A percentile compares a stretch with the other conserved stretches of the same genome.
These are phyloP conservation scores for Lasaia peninsularis DNA, from an alignment of 1,140 invertebrate genomes.

Conservation along the genomic window DNA sequence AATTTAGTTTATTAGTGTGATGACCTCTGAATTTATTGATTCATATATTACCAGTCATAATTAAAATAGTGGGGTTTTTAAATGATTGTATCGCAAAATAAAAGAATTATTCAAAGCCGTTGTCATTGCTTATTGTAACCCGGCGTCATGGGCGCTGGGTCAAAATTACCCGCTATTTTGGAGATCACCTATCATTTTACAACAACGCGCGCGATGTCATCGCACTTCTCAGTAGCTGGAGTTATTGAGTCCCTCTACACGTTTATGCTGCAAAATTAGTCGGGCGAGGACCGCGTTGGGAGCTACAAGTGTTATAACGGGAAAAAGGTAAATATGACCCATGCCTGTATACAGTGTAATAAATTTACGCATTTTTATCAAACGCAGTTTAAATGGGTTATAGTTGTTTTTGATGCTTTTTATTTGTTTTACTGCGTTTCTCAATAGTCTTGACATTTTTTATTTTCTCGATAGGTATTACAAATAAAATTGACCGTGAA, in stretches of 20 bases:
- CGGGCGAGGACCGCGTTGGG: not conserved
- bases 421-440: not conserved
- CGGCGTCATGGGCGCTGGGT: too few relatives aligned
- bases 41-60: constrained; percentile 18
- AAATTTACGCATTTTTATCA: not conserved
- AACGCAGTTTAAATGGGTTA: not conserved
- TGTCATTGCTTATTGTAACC: constrained; percentile 17
- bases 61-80: constrained; percentile 8
- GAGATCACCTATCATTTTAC: too few relatives aligned
- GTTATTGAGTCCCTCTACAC: too few relatives aligned
- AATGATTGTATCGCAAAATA: not conserved
- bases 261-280: not conserved
- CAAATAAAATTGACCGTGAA: not conserved
- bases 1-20: constrained; percentile 28
- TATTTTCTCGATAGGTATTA: not conserved
- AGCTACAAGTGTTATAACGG: too few relatives aligned
- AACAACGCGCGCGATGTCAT: too few relatives aligned
- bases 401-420: not conserved
- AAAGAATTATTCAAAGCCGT: constrained; percentile 16
- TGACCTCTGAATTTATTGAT: constrained; percentile 29
- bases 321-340: too few relatives aligned
- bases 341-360: constrained; percentile 10
- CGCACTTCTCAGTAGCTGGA: constrained; percentile 12
- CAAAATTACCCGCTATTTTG: too few relatives aligned
- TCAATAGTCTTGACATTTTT: too few relatives aligned